Base-by-base conservation (phyloP, 2,888 invertebrate genomes). In the Mayetiola destructor region DNA sequence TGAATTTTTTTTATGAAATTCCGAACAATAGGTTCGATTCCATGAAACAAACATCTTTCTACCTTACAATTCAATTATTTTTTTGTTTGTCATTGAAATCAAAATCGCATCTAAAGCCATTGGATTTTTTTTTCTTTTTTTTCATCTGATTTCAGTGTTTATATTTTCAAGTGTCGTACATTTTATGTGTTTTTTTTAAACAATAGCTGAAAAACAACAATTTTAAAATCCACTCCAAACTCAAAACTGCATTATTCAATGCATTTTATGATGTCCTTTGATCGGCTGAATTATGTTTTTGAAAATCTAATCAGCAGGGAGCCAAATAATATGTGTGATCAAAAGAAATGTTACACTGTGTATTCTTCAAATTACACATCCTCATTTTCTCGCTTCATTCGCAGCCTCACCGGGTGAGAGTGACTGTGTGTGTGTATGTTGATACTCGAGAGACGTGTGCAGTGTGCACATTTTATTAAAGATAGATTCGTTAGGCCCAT, bases 101-200 rank as follows among this genome's bases (percentile, higher is more conserved):
- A 32, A 36, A 23, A 23, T 5, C 14, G 42, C 23, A 23, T 42
- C n/a, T 9, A 42, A 23, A 36, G 27, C 48, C 27, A 27, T 48
- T 48, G 48, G 27, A 48, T n/a, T 27, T 48, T 39, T 4, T 48
- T n/a, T n/a, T n/a, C n/a, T n/a, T n/a, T n/a, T n/a, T n/a, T n/a
- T n/a, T n/a, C n/a, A n/a, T n/a, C n/a, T n/a, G n/a, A n/a, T n/a
- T n/a, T n/a, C n/a, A n/a, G n/a, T 40, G 48, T 48, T 48, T 48
- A 48, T 48, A 48, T 48, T 27, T 27, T 48, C 48, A 48, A 48
- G 48, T 48, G 48, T 48, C 48, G 27, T 48, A 48, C 27, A 48
- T 48, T 14, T 42, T 23, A 42, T 42, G 14, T 48, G 23, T 48
- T 27, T 16, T 27, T 27, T 27, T 2, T 23, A 48, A 39, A 39